Conservation (phyloP, 2,113 vertebrate genomes). For the Micromys minutus region DNA sequence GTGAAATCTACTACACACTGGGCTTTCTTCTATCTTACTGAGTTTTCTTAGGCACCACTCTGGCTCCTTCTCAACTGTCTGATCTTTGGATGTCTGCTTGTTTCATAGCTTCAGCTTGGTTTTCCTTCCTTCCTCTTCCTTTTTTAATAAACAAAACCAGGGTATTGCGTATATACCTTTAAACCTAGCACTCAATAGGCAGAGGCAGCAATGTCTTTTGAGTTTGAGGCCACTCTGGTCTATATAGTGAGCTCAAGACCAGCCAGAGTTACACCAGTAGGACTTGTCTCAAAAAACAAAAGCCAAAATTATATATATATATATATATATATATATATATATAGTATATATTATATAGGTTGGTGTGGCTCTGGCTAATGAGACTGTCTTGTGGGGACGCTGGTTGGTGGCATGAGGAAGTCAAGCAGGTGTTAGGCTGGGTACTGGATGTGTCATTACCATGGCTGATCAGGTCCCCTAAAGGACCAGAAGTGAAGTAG, state of each 20-base stretch:
- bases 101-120: neutral
- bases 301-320: neutral
- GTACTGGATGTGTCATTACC: neutral
- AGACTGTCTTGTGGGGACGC: neutral
- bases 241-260: neutral
- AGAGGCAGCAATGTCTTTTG: neutral
- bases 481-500: neutral
- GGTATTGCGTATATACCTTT: neutral
- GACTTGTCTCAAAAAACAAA: neutral
- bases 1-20: neutral
- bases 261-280: neutral
- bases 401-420: neutral
- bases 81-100: neutral
- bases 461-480: neutral
- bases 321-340: neutral
- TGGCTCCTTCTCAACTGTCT: neutral
- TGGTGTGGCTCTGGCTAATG: neutral
- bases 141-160: neutral
- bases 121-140: neutral
- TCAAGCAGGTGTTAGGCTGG: neutral
- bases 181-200: neutral
- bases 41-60: neutral
- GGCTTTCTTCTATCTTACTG: neutral
- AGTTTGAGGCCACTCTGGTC: neutral
- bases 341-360: neutral